A percentile compares a stretch with the other conserved stretches of the same genome.
phyloP scores from a whole-genome alignment of 2,113 vertebrate species.

The Ctenodactylus gundi region DNA sequence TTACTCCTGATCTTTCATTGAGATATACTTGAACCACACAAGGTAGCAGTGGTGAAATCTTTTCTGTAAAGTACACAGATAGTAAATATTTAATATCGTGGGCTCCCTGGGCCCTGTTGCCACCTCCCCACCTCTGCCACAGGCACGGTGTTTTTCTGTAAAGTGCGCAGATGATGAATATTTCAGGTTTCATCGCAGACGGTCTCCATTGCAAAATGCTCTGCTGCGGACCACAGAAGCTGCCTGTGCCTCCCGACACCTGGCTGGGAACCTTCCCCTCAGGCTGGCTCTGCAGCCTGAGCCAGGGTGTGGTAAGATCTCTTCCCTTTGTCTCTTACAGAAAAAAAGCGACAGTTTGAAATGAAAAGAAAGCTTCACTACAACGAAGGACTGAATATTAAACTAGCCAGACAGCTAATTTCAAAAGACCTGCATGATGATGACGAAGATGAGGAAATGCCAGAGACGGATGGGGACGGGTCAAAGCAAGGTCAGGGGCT shows the following conservation, averaged over 20 bases:
- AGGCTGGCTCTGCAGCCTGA: too few species aligned
- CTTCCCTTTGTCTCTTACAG: slow-evolving; percentile 75
- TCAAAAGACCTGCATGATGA: slow-evolving; percentile 92
- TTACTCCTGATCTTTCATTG: neutral
- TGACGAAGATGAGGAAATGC: slow-evolving; percentile 90
- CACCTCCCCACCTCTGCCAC: neutral
- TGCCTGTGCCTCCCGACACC: too few species aligned
- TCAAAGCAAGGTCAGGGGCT: slow-evolving; percentile 79
- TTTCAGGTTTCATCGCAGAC: neutral
- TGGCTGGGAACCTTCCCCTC: too few species aligned
- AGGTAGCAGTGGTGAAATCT: neutral
- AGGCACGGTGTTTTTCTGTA: slow-evolving; percentile 18
- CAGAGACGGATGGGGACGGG: slow-evolving; percentile 84
- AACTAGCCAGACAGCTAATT: slow-evolving; percentile 95
- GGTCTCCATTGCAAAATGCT: neutral
- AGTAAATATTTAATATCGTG: slow-evolving; percentile 38
- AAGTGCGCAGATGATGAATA: neutral
- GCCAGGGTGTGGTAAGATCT: neutral
- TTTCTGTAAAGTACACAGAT: neutral
- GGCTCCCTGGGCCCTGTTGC: neutral
- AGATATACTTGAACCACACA: neutral
- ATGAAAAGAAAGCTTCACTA: slow-evolving; percentile 99
- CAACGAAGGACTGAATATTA: slow-evolving; percentile 97
- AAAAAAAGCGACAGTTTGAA: slow-evolving; percentile 95
- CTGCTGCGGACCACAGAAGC: slow-evolving; percentile 32